phyloP scores from a whole-genome alignment of 2,797 vertebrate genomes.

The Microchirus variegatus region DNA sequence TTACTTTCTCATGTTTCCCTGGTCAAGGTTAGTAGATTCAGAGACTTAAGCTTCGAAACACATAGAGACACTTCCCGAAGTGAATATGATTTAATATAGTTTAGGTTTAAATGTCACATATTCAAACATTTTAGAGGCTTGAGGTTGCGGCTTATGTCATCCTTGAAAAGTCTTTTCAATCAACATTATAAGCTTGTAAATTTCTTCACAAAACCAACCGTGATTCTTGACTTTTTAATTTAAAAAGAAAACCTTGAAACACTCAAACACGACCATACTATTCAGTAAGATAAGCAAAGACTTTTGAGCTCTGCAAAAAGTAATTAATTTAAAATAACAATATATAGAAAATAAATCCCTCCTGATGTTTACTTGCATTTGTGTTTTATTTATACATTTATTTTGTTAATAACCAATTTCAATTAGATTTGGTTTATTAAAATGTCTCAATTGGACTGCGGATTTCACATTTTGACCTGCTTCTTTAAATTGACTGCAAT shows the following conservation, averaged over 20 bases:
- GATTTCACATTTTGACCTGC: too few relatives aligned
- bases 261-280: constrained; percentile 6
- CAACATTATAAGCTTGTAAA: constrained; percentile 4
- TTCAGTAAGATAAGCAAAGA: constrained; percentile 4
- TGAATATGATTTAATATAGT: neutral
- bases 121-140: constrained; percentile 4
- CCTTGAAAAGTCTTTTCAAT: constrained; percentile 34
- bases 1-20: neutral
- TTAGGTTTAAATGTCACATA: constrained; percentile 8
- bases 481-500: too few relatives aligned
- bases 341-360: neutral
- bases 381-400: too few relatives aligned
- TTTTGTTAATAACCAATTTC: neutral
- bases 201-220: constrained; percentile 12
- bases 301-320: neutral
- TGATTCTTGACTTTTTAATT: constrained; percentile 24
- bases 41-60: neutral
- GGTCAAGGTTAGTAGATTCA: neutral
- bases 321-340: constrained; percentile 13
- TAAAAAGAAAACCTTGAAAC: constrained; percentile 32
- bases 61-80: neutral
- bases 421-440: too few relatives aligned
- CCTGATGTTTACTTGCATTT: neutral
- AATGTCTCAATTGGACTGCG: too few relatives aligned
- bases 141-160: constrained; percentile 7